Conservation (phyloP, 2,888 invertebrate genomes). For the Cephalotes varians region DNA sequence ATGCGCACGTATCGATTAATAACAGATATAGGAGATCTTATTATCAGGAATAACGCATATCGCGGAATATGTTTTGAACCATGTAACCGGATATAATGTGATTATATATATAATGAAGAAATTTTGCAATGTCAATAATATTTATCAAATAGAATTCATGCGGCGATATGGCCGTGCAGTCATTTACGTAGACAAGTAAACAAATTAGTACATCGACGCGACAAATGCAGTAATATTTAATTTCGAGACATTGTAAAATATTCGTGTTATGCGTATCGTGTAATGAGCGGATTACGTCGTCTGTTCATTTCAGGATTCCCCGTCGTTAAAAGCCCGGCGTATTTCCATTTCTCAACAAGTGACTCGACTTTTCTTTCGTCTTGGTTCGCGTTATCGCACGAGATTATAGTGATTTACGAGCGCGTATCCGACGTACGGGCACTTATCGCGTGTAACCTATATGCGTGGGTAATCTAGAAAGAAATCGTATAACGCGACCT, state of each 20-base stretch:
- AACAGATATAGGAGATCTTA: constrained; percentile 35
- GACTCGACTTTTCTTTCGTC: constrained; percentile 40
- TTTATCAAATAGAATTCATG: constrained; percentile 4
- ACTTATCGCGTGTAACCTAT: constrained; percentile 52
- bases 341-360: constrained; percentile 40
- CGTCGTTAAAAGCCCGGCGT: constrained; percentile 11
- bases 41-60: constrained; percentile 42
- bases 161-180: background rate
- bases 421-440: constrained; percentile 42
- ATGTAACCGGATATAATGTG: constrained; percentile 23
- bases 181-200: constrained; percentile 6
- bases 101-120: constrained; percentile 40
- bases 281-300: constrained; percentile 24
- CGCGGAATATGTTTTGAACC: constrained; percentile 29
- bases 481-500: constrained; percentile 54
- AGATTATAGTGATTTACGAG: constrained; percentile 63
- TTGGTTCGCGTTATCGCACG: constrained; percentile 38
- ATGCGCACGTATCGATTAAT: constrained; percentile 34
- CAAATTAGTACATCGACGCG: background rate
- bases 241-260: background rate
- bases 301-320: constrained; percentile 5
- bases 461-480: constrained; percentile 49
- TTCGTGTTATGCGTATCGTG: background rate
- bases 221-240: constrained; percentile 1
- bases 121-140: constrained; percentile 19